These are phyloP conservation scores for Peromyscus aztecus DNA, from an alignment of 2,797 vertebrate species.

Conservation along the genomic window DNA sequence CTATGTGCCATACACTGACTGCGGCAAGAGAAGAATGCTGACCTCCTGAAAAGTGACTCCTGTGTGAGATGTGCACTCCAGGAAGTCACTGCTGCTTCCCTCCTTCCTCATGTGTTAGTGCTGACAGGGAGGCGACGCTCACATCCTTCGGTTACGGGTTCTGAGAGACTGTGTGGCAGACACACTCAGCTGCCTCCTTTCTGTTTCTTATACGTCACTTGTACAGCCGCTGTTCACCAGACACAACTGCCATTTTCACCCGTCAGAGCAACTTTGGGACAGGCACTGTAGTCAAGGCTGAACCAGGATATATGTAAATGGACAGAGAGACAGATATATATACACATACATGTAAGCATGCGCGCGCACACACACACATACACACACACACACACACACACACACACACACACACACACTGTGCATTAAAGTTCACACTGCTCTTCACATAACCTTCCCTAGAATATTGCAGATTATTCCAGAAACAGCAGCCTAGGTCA, in stretches of 20 bases:
- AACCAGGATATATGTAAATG: background rate
- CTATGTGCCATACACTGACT: background rate
- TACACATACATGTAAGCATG: background rate
- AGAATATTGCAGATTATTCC: background rate
- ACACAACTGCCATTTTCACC: conserved; percentile 41
- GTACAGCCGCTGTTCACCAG: conserved; percentile 42
- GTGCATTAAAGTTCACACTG: background rate
- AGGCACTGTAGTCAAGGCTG: background rate
- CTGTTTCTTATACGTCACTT: conserved; percentile 52
- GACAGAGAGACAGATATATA: background rate
- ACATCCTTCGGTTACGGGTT: conserved; percentile 37
- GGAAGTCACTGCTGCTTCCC: background rate
- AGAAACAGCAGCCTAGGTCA: background rate
- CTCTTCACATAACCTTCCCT: background rate
- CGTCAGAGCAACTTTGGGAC: conserved; percentile 19
- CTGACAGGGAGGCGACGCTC: conserved; percentile 12
- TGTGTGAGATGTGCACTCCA: fast-evolving
- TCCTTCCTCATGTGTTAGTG: background rate
- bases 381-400: background rate
- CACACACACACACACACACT: no score
- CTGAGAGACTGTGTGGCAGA: conserved; percentile 56
- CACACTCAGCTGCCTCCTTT: conserved; percentile 53
- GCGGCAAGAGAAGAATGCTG: background rate
- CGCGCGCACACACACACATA: no score
- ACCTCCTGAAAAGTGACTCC: background rate